Percentiles rank a stretch among this genome's conserved stretches.
Evolutionary conservation across 2,888 invertebrate species (phyloP).

Genomic region (Acanthosepion lycidas): DNA sequence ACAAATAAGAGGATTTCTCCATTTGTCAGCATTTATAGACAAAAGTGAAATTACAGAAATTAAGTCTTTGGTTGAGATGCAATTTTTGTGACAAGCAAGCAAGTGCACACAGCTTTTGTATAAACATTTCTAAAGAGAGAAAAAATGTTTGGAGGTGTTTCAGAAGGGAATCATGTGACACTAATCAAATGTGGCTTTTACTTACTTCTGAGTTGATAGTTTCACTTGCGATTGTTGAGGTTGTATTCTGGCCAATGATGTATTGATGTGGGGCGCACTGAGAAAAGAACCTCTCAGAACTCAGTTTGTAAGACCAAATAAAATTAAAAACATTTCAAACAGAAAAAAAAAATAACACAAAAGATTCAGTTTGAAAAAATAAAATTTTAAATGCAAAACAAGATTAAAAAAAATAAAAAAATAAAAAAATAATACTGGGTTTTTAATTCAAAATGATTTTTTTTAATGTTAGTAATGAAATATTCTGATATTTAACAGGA

Average conservation of each 20-base stretch:
- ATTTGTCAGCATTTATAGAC: no score
- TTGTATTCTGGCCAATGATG: slow-evolving; percentile 33
- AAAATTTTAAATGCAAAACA: background rate
- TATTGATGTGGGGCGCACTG: background rate
- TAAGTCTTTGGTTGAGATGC: no score
- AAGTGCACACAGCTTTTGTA: background rate
- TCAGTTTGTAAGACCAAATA: background rate
- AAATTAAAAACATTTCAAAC: background rate
- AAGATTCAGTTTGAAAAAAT: background rate
- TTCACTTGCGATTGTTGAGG: slow-evolving; percentile 22
- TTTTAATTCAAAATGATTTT: background rate
- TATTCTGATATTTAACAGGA: no score
- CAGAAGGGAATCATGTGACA: background rate
- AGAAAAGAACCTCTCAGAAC: slow-evolving; percentile 14
- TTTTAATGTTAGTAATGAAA: no score
- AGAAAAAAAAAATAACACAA: background rate
- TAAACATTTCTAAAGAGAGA: background rate
- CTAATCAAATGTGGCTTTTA: background rate
- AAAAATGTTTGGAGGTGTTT: background rate
- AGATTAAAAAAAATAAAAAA: background rate
- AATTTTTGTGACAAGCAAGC: background rate
- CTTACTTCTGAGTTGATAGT: background rate
- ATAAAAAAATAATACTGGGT: background rate
- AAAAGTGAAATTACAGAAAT: no score
- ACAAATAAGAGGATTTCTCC: no score